Evolutionary conservation across 2,888 invertebrate species (phyloP).

Genomic region (Heteromyza rotundicornis): DNA sequence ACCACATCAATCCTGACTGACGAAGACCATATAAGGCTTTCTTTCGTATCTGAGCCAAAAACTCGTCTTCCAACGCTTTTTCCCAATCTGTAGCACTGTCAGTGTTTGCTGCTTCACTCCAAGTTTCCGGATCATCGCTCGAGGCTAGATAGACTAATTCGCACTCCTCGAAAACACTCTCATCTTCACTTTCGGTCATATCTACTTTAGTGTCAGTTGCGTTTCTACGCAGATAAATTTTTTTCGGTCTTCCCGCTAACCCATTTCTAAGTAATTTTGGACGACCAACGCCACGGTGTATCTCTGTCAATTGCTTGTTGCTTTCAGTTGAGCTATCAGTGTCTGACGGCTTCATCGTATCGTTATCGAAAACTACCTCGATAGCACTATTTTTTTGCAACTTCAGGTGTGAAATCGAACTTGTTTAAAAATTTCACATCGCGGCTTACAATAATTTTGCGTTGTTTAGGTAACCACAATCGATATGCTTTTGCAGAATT

Average conservation of each 20-base stretch:
- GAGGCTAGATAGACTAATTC: background rate
- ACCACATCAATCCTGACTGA: background rate
- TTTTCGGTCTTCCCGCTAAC: constrained; percentile 14
- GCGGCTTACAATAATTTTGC: constrained; percentile 8
- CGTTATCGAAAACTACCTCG: background rate
- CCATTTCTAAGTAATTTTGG: background rate
- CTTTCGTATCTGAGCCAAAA: no score
- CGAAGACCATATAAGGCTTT: background rate
- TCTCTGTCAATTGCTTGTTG: background rate
- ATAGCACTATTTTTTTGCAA: background rate
- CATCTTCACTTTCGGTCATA: background rate
- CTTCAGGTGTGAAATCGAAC: no score
- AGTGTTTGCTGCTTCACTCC: background rate
- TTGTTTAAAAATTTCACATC: constrained; percentile 14
- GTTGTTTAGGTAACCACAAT: background rate
- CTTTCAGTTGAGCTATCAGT: background rate
- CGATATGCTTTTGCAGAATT: constrained; percentile 16
- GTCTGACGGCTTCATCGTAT: background rate
- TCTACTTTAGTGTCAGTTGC: background rate
- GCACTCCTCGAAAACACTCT: background rate
- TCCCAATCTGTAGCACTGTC: background rate
- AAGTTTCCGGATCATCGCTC: background rate
- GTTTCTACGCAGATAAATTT: constrained; percentile 7
- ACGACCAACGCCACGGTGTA: background rate
- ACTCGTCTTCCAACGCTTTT: no score